phyloP scores from a whole-genome alignment of 2,113 vertebrate genomes.

The Microcebus tavaratra region DNA sequence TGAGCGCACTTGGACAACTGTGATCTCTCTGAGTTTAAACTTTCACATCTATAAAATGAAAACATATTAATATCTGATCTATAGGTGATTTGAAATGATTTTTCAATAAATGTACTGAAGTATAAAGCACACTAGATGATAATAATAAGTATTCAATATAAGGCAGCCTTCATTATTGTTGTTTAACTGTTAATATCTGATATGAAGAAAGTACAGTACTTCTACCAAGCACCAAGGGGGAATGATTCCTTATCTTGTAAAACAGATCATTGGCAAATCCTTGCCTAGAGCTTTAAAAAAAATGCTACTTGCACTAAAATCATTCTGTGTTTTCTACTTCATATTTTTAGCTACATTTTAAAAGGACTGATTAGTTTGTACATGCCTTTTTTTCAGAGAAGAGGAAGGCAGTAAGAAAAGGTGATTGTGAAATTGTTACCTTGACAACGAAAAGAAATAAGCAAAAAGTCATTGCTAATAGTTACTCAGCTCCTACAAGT shows the following conservation, averaged over 20 bases:
- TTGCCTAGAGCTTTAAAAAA: not conserved
- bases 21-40: not conserved
- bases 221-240: not conserved
- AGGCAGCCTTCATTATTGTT: not conserved
- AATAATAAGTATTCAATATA: not conserved
- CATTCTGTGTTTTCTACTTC: slow-evolving; percentile 42
- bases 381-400: not conserved
- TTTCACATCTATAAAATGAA: not conserved
- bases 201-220: not conserved
- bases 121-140: not conserved
- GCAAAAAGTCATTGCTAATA: slow-evolving; percentile 52
- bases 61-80: not conserved
- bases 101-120: not conserved
- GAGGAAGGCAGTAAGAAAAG: slow-evolving; percentile 19
- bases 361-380: slow-evolving; percentile 46
- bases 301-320: not conserved
- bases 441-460: slow-evolving; percentile 68
- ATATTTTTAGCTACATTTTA: slow-evolving; percentile 47
- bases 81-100: not conserved
- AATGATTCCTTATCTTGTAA: slow-evolving; percentile 37
- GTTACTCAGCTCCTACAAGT: slow-evolving; percentile 23
- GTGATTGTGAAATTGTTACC: slow-evolving; percentile 62
- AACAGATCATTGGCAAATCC: not conserved
- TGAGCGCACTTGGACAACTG: not conserved
- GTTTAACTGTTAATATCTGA: not conserved